Percentiles rank a stretch among this genome's conserved stretches.
Conservation (phyloP, 2,888 invertebrate genomes). For the Mamestra brassicae region DNA sequence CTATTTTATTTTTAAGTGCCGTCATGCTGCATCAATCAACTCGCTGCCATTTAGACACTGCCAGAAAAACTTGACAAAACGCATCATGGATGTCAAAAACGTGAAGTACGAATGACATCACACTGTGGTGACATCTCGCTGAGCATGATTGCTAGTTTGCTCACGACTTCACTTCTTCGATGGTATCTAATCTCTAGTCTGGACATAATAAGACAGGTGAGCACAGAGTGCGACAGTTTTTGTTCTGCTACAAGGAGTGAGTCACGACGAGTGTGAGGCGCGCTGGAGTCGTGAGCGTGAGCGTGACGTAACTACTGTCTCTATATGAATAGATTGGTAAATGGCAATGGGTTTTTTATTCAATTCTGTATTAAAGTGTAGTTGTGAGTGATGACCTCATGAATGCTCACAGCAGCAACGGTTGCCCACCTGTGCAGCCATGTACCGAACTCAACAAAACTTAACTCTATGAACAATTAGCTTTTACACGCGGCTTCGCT, state of each 20-base stretch:
- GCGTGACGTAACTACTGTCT: background rate
- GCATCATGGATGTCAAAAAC: too few species aligned
- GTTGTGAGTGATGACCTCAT: slow-evolving; percentile 10
- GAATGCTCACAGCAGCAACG: background rate
- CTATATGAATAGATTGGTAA: background rate
- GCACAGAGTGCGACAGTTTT: background rate
- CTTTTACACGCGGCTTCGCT: too few species aligned
- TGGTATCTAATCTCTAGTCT: background rate
- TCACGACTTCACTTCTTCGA: slow-evolving; percentile 12
- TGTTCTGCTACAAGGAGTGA: slow-evolving; percentile 12
- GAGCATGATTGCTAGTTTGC: slow-evolving; percentile 1
- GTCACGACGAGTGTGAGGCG: slow-evolving; percentile 16
- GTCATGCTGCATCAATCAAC: too few species aligned
- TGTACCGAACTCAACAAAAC: too few species aligned
- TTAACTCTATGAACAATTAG: too few species aligned
- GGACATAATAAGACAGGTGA: background rate
- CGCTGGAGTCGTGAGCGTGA: slow-evolving; percentile 12
- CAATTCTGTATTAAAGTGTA: background rate
- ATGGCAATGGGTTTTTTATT: slow-evolving; percentile 12
- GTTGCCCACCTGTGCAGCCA: too few species aligned
- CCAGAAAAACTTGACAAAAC: too few species aligned
- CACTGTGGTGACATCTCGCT: too few species aligned
- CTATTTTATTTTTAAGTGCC: too few species aligned
- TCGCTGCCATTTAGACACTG: too few species aligned
- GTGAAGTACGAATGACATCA: too few species aligned